Evolutionary conservation across 1,140 invertebrate species (phyloP), one percentile per base, ranked within the genome.

Genomic region (Drosophila orosa): DNA sequence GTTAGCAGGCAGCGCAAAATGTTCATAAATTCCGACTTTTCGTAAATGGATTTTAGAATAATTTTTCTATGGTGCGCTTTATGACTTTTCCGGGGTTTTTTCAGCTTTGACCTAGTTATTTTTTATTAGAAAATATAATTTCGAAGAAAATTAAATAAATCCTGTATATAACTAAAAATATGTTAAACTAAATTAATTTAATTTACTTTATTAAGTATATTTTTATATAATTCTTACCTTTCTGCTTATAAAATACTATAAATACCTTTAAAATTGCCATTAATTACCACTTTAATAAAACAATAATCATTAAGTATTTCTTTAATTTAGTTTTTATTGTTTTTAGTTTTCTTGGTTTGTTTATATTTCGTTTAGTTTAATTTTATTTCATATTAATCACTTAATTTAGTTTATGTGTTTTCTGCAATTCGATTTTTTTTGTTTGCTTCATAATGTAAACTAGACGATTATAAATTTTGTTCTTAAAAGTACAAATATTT

Each of bases 381-480:
- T 50, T 74, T 57, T 40, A 17, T 37, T 60, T 67, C 29, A 55
- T 78, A 65, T 68, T 78, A 66, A 59, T 60, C 31, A 31, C 71
- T 79, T 76, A 76, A 44, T 39, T 56, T 71, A 61, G 35, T 56
- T 56, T 19, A 24, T 58, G 35, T 61, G 27, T 45, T 65, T 39
- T 39, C 19, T 60, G 37, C 61, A 62, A 56, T 56, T 35, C 12
- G 35, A 17, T 33, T 13, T 31, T 7, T 47, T 33, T 22, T 24
- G 27, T 22, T 24, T 42, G 17, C 52, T 73, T 52, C 39, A 35
- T 75, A 61, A 69, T 68, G 61, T 75, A 82, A 66, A 87, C 82
- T 86, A 86, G 82, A 86, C 83, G 83, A 86, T 86, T 86, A 86
- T 86, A 82, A 86, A 76, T 74, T 72, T 81, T 78, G 31, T 56